Conservation (phyloP, 2,888 invertebrate species). For the Bembecia ichneumoniformis region DNA sequence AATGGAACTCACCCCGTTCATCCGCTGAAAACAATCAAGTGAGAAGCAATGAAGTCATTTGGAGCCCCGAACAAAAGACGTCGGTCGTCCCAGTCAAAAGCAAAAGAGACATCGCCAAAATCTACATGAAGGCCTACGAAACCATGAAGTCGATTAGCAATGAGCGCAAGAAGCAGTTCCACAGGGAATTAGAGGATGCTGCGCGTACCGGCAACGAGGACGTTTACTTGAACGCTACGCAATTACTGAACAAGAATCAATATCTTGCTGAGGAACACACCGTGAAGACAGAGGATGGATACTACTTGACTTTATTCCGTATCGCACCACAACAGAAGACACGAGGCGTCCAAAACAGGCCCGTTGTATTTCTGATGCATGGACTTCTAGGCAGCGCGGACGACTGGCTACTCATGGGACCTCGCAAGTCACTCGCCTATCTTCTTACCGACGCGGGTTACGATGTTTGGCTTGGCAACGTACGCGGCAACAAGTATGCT, state of each 20-base stretch:
- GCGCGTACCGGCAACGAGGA: slow-evolving; percentile 26
- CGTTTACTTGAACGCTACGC: slow-evolving; percentile 32
- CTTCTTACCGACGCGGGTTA: slow-evolving; percentile 48
- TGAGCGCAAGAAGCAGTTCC: slow-evolving; percentile 37
- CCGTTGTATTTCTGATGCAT: slow-evolving; percentile 72
- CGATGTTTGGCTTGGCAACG: slow-evolving; percentile 64
- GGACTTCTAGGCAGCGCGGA: slow-evolving; percentile 78
- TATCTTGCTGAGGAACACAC: slow-evolving; percentile 50
- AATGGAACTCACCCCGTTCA: slow-evolving; percentile 8
- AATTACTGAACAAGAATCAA: slow-evolving; percentile 42
- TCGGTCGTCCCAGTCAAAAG: slow-evolving; percentile 13
- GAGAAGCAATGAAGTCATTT: slow-evolving; percentile 24
- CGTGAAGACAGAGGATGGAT: slow-evolving; percentile 56
- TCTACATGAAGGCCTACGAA: slow-evolving; percentile 42
- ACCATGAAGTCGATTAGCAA: slow-evolving; percentile 37
- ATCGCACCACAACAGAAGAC: slow-evolving; percentile 37
- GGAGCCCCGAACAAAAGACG: slow-evolving; percentile 29
- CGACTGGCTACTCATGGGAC: slow-evolving; percentile 78
- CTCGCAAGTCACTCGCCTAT: slow-evolving; percentile 61
- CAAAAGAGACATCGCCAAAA: slow-evolving; percentile 35
- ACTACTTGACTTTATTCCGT: slow-evolving; percentile 52
- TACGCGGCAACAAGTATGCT: slow-evolving; percentile 55
- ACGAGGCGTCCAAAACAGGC: slow-evolving; percentile 24
- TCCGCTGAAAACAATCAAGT: not conserved
- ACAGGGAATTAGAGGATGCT: slow-evolving; percentile 26